Conservation (phyloP, 1,140 invertebrate genomes). For the Drosophila lowei region DNA sequence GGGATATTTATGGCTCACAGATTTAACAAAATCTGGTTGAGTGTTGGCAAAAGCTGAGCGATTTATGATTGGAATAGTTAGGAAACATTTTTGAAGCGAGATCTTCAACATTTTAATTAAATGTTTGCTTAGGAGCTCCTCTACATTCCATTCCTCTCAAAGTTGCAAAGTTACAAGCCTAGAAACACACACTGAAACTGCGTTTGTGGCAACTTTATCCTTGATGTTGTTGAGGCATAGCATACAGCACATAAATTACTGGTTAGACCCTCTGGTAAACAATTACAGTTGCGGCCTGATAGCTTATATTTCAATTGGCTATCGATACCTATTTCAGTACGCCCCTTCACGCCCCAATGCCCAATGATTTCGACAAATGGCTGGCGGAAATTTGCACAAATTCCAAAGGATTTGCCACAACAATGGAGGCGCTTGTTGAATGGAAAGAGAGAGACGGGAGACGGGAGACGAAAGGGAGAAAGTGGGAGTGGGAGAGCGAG, state of each 20-base stretch:
- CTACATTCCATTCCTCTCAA: too few species aligned
- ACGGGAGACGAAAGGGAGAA: too few species aligned
- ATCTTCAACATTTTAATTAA: slow-evolving; percentile 29
- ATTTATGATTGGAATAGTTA: slow-evolving; percentile 7
- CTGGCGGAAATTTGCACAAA: slow-evolving; percentile 68
- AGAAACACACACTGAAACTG: too few species aligned
- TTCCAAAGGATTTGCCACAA: slow-evolving; percentile 45
- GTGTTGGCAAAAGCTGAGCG: too few species aligned
- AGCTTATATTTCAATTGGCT: slow-evolving; percentile 40
- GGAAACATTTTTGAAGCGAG: not conserved
- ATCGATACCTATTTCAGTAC: slow-evolving; percentile 43
- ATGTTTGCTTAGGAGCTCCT: not conserved
- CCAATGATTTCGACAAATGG: slow-evolving; percentile 60
- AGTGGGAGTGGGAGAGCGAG: slow-evolving; percentile 5
- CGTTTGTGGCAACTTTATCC: not conserved
- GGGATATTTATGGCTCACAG: too few species aligned
- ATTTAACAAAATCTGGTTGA: too few species aligned
- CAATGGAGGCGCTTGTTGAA: not conserved
- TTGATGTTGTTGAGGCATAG: too few species aligned
- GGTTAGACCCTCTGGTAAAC: slow-evolving; percentile 19
- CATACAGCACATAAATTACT: not conserved
- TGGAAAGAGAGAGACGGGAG: slow-evolving; percentile 26
- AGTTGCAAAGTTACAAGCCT: slow-evolving; percentile 4
- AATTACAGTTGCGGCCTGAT: slow-evolving; percentile 21
- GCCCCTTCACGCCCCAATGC: slow-evolving; percentile 31